These are phyloP conservation scores for Andricus curvator DNA, from an alignment of 2,888 invertebrate genomes.

Conservation along the genomic window DNA sequence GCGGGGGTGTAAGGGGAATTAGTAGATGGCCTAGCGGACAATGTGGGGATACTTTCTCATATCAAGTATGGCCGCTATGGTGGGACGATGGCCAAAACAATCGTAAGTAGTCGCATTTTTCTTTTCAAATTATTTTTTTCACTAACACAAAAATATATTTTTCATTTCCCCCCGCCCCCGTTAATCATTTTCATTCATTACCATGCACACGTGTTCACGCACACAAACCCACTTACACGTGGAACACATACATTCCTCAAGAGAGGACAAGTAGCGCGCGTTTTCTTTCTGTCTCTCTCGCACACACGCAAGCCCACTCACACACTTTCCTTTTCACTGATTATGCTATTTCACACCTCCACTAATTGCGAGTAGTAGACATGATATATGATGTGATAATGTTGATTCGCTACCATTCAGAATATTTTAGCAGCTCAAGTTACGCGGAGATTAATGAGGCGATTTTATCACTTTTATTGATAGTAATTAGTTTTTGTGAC, in stretches of 20 bases:
- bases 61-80: conserved; percentile 78
- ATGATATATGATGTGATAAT: conserved; percentile 29
- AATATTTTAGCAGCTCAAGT: background rate
- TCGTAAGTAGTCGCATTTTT: conserved; percentile 71
- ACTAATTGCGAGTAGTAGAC: conserved; percentile 18
- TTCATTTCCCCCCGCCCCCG: background rate
- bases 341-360: conserved; percentile 26
- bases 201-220: background rate
- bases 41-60: conserved; percentile 78
- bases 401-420: background rate
- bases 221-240: background rate
- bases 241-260: background rate
- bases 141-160: background rate
- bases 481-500: background rate
- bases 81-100: conserved; percentile 78
- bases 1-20: conserved; percentile 75
- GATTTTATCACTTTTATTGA: background rate
- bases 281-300: conserved; percentile 1
- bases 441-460: background rate
- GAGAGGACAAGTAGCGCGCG: background rate
- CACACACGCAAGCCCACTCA: background rate
- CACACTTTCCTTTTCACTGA: conserved; percentile 17
- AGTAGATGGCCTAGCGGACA: conserved; percentile 76
- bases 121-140: background rate
- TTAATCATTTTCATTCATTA: background rate